Evolutionary conservation across 1,140 invertebrate species (phyloP), one percentile per base, ranked within the genome.

Genomic region (Heterodera schachtii): DNA sequence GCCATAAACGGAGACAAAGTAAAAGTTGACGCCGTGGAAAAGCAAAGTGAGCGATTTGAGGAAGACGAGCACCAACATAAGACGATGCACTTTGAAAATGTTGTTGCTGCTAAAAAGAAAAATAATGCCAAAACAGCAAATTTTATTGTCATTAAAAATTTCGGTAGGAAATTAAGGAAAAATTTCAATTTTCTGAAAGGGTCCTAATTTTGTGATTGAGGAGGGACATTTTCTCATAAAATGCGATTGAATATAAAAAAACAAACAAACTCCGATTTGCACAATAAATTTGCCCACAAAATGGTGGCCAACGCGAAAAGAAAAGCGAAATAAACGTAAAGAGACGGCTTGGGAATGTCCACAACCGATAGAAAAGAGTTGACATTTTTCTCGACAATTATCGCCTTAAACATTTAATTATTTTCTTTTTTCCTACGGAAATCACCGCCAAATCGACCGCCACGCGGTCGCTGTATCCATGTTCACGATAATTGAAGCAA

Each of bases 1-100:
- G 16, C 97, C 97, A 86, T 94, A 93, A n/a, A 93, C 94, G 90
- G 96, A 93, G 88, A 98, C 98, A 88, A 96, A 98, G 90, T 98
- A 95, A 90, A 94, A 98, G 91, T 99, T 98, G 41, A 98, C 94
- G 76, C 95, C 95, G 90, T 98, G 97, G 90, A 98, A 98, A 57
- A 97, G 92, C 66, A 98, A 90, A 0, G 96, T 96, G 11, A 98
- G 89, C 0, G 95, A 94, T 90, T 98, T 98, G 8, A 98, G 90
- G 13, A 84, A 96, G 1, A 98, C 94, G 73, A 99, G 91, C 6
- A 95, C 93, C 67, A 95, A 94, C 97, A 99, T 99, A 69, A 99
- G 92, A 81, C 97, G 96, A 90, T 99, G 97, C 81, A 98, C 96
- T 91, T 97, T 95, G 90, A 95, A 98, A 0, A 98, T 95, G 82